Evolutionary conservation across 53 echinoderm and acorn worm genomes (phyloP).

Genomic region (Hippasteria phrygiana): DNA sequence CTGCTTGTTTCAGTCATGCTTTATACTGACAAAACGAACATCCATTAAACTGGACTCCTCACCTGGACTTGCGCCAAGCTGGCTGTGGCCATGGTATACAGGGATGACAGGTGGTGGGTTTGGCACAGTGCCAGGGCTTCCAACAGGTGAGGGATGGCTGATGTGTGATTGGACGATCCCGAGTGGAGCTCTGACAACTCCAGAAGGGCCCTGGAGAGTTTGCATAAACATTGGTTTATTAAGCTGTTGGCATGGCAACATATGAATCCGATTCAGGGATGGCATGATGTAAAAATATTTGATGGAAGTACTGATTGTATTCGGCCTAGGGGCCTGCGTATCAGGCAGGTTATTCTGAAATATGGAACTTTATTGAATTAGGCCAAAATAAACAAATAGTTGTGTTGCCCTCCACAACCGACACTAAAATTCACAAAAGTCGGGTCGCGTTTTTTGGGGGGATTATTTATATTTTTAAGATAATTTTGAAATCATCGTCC

Average conservation of each 20-base stretch:
- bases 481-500: too few species aligned
- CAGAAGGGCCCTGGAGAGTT: slow-evolving; percentile 68
- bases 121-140: slow-evolving; percentile 84
- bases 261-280: background rate
- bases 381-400: too few species aligned
- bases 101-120: slow-evolving; percentile 76
- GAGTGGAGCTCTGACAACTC: slow-evolving; percentile 77
- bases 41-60: background rate
- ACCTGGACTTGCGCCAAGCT: slow-evolving; percentile 94
- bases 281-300: background rate
- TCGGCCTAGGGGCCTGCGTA: too few species aligned
- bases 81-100: slow-evolving; percentile 81
- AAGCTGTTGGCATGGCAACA: background rate
- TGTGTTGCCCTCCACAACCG: too few species aligned
- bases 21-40: background rate
- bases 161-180: slow-evolving; percentile 67
- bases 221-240: background rate
- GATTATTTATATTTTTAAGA: too few species aligned
- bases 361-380: too few species aligned
- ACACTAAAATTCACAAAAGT: too few species aligned
- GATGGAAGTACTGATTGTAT: too few species aligned
- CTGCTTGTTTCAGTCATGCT: too few species aligned
- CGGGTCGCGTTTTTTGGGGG: too few species aligned
- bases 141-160: slow-evolving; percentile 86
- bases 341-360: too few species aligned